Evolutionary conservation across 2,888 invertebrate genomes (phyloP), one percentile per base, ranked within the genome.

Genomic region (Drosophila cyrtoloma): DNA sequence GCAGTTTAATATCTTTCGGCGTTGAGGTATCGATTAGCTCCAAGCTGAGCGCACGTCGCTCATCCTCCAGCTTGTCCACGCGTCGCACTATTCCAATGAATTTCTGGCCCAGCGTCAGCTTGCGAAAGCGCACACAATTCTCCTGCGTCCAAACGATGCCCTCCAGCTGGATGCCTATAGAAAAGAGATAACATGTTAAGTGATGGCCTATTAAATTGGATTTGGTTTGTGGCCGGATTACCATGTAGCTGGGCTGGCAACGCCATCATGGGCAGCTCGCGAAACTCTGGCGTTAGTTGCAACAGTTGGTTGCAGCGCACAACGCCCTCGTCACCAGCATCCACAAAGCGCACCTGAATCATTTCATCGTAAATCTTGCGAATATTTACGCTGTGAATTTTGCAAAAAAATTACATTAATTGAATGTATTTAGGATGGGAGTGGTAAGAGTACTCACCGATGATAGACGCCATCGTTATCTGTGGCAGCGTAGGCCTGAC

Each of bases 111-210:
- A 96, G 95, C 9, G 96, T 96, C 75, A 97, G 90, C 79, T 96
- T 94, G 85, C 96, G 96, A 91, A 97, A 97, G 71, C 95, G 94
- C 61, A 96, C 93, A 86, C 96, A 96, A 92, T 97, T 97, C 82
- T 96, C 96, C 66, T 91, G 75, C 32, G 92, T 91, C 93, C 93
- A 93, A 62, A 93, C 94, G 30, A 92, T 92, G 71, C 94, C 92
- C 32, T 90, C 93, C 51, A 95, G 94, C 76, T 93, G 92, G 65
- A 95, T 94, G 65, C 94, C 95, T 95, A 70, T 6, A 84, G 14
- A 33, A 26, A 63, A 64, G 30, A 10, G 6, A 3, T n/a, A 16
- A 5, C 4, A 28, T n/a, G 14, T n/a, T 39, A 5, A n/a, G 1
- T 39, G 26, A 28, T n/a, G 16, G 22, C 7, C 22, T 35, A 6